Percentiles rank a stretch among this genome's conserved stretches.
These are phyloP conservation scores for Epistrophella euchroma DNA, from an alignment of 2,888 invertebrate genomes.

Conservation along the genomic window DNA sequence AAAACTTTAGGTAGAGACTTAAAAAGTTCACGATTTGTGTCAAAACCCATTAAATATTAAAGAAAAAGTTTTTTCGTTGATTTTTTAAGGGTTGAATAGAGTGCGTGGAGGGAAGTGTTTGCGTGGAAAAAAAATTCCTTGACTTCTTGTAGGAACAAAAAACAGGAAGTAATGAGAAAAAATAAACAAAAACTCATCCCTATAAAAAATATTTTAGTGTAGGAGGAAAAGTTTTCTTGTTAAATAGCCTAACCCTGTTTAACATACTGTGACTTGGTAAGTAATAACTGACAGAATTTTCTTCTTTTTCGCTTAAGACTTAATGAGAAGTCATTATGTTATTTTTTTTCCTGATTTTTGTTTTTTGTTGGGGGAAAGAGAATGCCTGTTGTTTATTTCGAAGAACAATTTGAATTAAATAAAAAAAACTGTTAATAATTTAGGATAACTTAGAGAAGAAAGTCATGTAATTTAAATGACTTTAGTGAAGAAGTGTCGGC, in stretches of 20 bases:
- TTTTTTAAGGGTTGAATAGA: constrained; percentile 1
- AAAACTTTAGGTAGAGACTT: constrained; percentile 35
- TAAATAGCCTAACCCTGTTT: constrained; percentile 61
- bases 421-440: too few species aligned
- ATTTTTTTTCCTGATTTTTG: background rate
- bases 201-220: background rate
- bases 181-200: background rate
- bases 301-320: constrained; percentile 30
- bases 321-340: constrained; percentile 56
- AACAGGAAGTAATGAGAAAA: background rate
- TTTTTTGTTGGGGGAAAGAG: too few species aligned
- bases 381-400: background rate
- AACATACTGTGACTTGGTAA: constrained; percentile 19
- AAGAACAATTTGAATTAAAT: background rate
- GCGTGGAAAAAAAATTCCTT: background rate
- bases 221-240: constrained; percentile 60
- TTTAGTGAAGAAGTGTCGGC: too few species aligned
- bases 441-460: too few species aligned
- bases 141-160: background rate
- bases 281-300: constrained; percentile 7
- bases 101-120: background rate
- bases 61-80: constrained; percentile 49
- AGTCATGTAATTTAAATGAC: too few species aligned
- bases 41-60: constrained; percentile 58
- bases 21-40: constrained; percentile 53